Evolutionary conservation across 1,140 invertebrate genomes (phyloP).

Genomic region (Caenorhabditis elegans): WBcel235 BX284604.4:9544001-9544500

Average conservation of each 20-base stretch:
- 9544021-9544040: conserved; percentile 68
- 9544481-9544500: conserved; percentile 57
- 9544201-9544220: no score
- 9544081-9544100: conserved; percentile 68
- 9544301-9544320: conserved; percentile 81
- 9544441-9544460: no score
- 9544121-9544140: conserved; percentile 63
- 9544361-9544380: no score
- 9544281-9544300: conserved; percentile 83
- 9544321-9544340: conserved; percentile 74
- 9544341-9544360: conserved; percentile 76
- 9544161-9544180: no score
- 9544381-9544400: no score
- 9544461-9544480: no score
- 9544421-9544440: no score
- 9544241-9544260: conserved; percentile 72
- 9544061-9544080: conserved; percentile 67
- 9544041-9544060: conserved; percentile 70
- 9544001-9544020: conserved; percentile 66
- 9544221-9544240: conserved; percentile 79
- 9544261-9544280: conserved; percentile 84
- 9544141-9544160: neutral
- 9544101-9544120: conserved; percentile 68
- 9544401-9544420: no score
- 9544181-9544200: no score